A percentile compares a stretch with the other conserved stretches of the same genome.
These are phyloP conservation scores for Cryptocephalus moraei DNA, from an alignment of 2,888 invertebrate species.

Conservation along the genomic window DNA sequence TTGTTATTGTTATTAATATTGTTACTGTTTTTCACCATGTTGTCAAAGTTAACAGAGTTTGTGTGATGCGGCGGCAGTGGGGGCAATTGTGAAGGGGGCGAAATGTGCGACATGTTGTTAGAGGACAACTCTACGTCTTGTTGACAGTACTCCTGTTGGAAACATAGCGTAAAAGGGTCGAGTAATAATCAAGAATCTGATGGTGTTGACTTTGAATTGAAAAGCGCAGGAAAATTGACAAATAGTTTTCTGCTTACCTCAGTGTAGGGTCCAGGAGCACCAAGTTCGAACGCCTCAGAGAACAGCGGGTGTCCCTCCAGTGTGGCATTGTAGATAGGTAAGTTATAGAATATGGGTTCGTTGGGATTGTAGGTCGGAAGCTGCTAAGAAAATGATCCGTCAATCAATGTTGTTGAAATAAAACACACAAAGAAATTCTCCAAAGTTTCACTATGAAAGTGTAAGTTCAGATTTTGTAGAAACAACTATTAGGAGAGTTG, in stretches of 20 bases:
- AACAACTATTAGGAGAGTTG: no score
- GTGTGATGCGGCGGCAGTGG: not conserved
- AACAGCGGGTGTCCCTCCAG: slow-evolving; percentile 25
- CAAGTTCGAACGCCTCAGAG: slow-evolving; percentile 27
- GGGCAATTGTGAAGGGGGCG: no score
- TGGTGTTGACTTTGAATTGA: not conserved
- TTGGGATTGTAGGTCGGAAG: slow-evolving; percentile 14
- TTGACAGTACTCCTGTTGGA: slow-evolving; percentile 6
- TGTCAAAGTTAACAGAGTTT: not conserved
- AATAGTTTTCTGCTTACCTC: slow-evolving; percentile 23
- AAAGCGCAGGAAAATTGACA: no score
- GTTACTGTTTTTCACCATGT: slow-evolving; percentile 5
- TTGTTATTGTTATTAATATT: slow-evolving; percentile 1
- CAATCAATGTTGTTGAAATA: no score
- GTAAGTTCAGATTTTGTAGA: no score
- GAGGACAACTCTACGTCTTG: slow-evolving; percentile 30
- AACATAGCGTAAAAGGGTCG: slow-evolving; percentile 12
- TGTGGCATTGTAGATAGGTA: slow-evolving; percentile 28
- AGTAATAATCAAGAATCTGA: slow-evolving; percentile 6
- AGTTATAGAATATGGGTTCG: slow-evolving; percentile 26
- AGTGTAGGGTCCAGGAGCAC: slow-evolving; percentile 23
- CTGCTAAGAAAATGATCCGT: slow-evolving; percentile 7
- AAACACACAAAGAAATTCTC: no score
- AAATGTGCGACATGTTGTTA: no score
- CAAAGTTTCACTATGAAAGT: no score